phyloP scores from a whole-genome alignment of 92 coral and sea anemone genomes.

The Epizoanthus ramosus region DNA sequence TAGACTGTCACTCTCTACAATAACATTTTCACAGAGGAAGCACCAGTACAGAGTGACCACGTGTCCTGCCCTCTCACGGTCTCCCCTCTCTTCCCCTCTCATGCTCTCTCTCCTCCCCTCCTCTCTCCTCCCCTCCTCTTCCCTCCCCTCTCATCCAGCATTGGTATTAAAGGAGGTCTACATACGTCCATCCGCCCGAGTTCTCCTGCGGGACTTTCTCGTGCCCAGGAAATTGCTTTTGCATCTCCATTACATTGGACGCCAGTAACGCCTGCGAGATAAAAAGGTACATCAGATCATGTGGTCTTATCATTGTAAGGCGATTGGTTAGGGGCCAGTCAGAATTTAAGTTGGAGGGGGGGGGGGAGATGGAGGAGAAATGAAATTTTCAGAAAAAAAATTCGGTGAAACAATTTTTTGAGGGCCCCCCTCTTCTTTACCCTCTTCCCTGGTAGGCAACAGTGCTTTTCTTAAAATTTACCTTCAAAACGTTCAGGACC shows the following conservation, averaged over 20 bases:
- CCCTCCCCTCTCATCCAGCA: too few species aligned
- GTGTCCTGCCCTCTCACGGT: background rate
- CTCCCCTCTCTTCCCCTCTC: background rate
- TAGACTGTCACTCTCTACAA: too few species aligned
- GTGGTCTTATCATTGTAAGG: constrained; percentile 8
- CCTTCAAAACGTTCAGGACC: too few species aligned
- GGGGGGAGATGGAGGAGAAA: too few species aligned
- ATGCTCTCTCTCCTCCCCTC: background rate
- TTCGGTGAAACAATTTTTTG: too few species aligned
- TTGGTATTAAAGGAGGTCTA: background rate
- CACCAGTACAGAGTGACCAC: background rate
- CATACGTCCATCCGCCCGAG: constrained; percentile 96
- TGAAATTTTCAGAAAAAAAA: too few species aligned
- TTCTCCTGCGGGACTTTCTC: constrained; percentile 52
- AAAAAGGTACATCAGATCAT: background rate
- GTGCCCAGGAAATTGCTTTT: constrained; percentile 65
- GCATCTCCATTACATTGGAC: constrained; percentile 78
- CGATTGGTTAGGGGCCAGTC: background rate
- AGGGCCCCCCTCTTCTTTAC: too few species aligned
- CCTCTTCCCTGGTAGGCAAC: too few species aligned
- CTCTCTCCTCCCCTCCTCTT: background rate
- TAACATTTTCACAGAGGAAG: background rate
- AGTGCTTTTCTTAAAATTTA: too few species aligned
- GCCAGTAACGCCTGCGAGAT: constrained; percentile 79
- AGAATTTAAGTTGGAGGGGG: too few species aligned